Base-by-base conservation (phyloP, 1,140 invertebrate genomes). In the Ephestia elutella region DNA sequence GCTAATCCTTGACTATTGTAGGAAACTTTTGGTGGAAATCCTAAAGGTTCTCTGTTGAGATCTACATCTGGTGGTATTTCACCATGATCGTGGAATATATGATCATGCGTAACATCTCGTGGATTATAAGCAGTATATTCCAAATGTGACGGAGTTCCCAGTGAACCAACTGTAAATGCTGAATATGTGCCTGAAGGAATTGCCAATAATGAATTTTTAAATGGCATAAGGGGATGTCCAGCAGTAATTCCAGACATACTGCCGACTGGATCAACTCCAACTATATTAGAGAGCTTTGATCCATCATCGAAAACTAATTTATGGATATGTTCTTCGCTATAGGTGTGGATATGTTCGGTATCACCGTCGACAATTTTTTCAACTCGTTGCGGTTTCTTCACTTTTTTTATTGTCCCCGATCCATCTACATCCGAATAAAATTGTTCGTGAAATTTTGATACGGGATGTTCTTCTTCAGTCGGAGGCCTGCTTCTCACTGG, bases 291-390 rank as follows among this genome's bases (percentile, higher is more conserved):
- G 11, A 76, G 49, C 51, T 82, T 84, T 1, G 70, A 48, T 10
- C 69, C 71, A 30, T 84, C 75, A 56, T 88, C 79, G 60, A 76
- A 87, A 2, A 87, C 72, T 48, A 88, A 51, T 65, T 90, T 89
- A 62, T 90, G 89, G 57, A 90, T 83, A 44, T 90, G 89, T 62
- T 90, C 89, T 67, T 90, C 89, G 35, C 79, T 89, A 25, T 89
- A 90, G 0, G 84, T 87, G 57, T 90, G 89, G 63, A 90, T 87
- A 57, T 90, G 89, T 69, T 90, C 89, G 56, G 85, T 87, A 65
- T 90, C 78, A 38, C 89, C 87, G 53, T 90, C 87, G 44, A 90
- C 75, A 62, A 87, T 89, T 76, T 90, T 90, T 73, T 90, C 87
- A 48, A 90, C 77, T 51, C 87, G 72, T 60, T 81, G 87, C 51